These are phyloP conservation scores for Cheracebus regulus DNA, from an alignment of 2,797 vertebrate species.

Conservation along the genomic window DNA sequence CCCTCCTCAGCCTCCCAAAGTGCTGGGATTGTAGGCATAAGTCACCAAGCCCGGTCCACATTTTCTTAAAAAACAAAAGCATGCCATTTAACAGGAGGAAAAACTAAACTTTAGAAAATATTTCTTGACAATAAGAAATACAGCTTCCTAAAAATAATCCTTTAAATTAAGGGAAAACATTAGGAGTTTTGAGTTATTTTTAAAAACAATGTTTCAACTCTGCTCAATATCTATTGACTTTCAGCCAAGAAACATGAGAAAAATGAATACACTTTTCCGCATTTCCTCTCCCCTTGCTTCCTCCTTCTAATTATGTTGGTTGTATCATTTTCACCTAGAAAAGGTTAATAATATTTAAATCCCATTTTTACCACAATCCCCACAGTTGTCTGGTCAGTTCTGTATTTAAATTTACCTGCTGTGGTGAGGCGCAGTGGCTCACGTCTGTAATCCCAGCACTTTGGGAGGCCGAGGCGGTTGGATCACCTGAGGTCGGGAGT, in stretches of 20 bases:
- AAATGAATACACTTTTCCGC: neutral
- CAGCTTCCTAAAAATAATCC: neutral
- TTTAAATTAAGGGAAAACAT: slow-evolving; percentile 16
- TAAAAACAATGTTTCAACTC: neutral
- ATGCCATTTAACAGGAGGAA: neutral
- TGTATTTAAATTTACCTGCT: neutral
- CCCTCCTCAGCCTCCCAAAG: neutral
- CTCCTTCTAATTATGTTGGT: neutral
- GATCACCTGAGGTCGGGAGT: no score
- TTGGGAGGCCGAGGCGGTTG: no score
- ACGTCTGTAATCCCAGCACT: no score
- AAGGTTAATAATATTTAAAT: neutral
- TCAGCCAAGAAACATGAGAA: neutral
- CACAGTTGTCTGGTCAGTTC: neutral
- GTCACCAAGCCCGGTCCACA: neutral
- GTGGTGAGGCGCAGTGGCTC: no score
- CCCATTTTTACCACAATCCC: neutral
- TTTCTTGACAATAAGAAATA: slow-evolving; percentile 9
- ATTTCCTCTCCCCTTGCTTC: neutral
- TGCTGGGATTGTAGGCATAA: no score
- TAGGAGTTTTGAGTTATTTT: neutral
- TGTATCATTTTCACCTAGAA: neutral
- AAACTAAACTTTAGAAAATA: slow-evolving; percentile 28
- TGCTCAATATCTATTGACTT: neutral
- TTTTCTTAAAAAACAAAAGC: slow-evolving; percentile 12